Base-by-base conservation (phyloP, 2,113 vertebrate genomes). In the Mesembrinibis cayennensis region DNA sequence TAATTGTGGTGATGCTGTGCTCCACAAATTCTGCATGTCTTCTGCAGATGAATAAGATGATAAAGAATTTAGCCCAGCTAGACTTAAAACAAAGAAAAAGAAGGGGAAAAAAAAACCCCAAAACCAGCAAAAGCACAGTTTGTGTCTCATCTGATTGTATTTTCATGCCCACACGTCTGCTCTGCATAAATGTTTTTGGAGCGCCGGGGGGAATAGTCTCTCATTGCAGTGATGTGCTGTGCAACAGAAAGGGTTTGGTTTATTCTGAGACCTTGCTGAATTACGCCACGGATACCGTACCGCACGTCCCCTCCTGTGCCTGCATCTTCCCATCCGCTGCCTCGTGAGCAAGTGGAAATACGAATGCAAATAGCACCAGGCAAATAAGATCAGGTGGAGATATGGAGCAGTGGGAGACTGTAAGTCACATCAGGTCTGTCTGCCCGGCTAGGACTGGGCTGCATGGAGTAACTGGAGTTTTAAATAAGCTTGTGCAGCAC, bases 91-190 rank as follows among this genome's bases (percentile, higher is more conserved):
- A 63, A 87, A 89, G 29, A 56, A 58, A 50, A 94, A 45, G 19
- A 53, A 72, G 2, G 23, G 7, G 2, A 13, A 14, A 13, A 80
- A 29, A 62, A 36, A 62, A 47, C 16, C 42, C 55, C 7, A 61
- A 47, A 23, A 1, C 47, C 47, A 45, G 47, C 9, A 36, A 42
- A 81, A 76, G 12, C 73, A 42, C 34, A 70, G 42, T 85, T 86
- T 89, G 49, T n/a, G 65, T 89, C 92, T 92, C 87, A 94, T 79
- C 95, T 71, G 84, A 91, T 91, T 88, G 70, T 71, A 78, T 97
- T 94, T 97, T 70, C 94, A n/a, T 91, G 78, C 69, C 95, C 67
- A 79, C 84, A n/a, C 78, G 45, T 96, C 97, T 97, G 93, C 92
- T 84, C 70, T 94, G 73, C 9, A 13, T 80, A 89, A 97, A 96